Conservation (phyloP, 2,113 vertebrate species). For the Hippocampus guttulatus region DNA sequence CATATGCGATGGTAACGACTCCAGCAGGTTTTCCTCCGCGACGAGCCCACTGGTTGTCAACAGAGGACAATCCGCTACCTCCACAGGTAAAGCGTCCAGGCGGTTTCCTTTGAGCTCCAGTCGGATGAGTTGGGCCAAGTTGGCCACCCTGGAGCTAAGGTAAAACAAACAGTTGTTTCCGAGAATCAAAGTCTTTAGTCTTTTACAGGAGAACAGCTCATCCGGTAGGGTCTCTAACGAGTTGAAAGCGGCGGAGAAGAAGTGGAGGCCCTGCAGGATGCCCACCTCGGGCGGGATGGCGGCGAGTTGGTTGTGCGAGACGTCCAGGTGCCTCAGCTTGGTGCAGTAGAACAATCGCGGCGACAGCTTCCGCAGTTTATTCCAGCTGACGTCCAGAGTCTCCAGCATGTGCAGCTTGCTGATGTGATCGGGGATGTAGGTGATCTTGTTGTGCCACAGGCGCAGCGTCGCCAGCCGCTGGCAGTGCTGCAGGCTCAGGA, state of each 20-base stretch:
- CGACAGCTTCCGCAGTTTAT: conserved; percentile 78
- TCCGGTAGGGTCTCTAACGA: conserved; percentile 78
- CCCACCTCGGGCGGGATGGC: conserved; percentile 77
- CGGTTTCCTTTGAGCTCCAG: conserved; percentile 83
- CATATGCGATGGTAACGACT: conserved; percentile 73
- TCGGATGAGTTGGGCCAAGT: conserved; percentile 68
- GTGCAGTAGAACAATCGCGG: conserved; percentile 78
- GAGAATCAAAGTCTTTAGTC: conserved; percentile 73
- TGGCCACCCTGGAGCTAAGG: conserved; percentile 73
- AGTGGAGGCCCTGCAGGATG: conserved; percentile 77
- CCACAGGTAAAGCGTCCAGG: conserved; percentile 74
- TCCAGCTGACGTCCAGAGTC: conserved; percentile 79
- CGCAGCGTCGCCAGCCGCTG: conserved; percentile 74
- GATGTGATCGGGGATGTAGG: conserved; percentile 81
- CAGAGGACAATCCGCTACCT: conserved; percentile 69
- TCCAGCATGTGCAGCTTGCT: conserved; percentile 79
- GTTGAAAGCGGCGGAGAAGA: conserved; percentile 78
- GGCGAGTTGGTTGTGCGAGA: conserved; percentile 80
- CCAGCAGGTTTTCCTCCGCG: conserved; percentile 74
- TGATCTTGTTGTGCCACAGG: conserved; percentile 85
- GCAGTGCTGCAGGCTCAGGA: conserved; percentile 87
- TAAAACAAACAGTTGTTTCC: conserved; percentile 74
- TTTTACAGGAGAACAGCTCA: conserved; percentile 83
- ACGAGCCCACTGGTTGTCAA: conserved; percentile 71
- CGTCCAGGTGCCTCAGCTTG: conserved; percentile 78